A percentile compares a stretch with the other conserved stretches of the same genome.
These are phyloP conservation scores for Nomada lathburiana DNA, from an alignment of 2,888 invertebrate genomes.

Conservation along the genomic window DNA sequence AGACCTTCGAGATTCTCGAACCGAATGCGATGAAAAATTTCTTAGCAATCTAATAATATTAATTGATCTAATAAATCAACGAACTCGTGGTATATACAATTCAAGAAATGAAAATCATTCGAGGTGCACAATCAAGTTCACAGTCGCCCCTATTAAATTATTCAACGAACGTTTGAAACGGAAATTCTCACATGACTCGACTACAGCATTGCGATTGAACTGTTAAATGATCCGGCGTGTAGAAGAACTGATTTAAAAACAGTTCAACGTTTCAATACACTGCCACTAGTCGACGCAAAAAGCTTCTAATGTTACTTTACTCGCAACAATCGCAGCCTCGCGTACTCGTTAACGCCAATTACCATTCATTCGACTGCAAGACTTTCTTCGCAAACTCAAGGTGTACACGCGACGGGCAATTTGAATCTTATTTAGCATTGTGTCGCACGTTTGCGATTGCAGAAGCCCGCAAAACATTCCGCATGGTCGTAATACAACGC, in stretches of 20 bases:
- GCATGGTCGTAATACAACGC: slow-evolving; percentile 28
- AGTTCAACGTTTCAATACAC: slow-evolving; percentile 8
- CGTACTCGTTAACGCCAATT: slow-evolving; percentile 38
- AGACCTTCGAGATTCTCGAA: background rate
- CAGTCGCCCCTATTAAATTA: background rate
- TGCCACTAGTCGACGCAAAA: background rate
- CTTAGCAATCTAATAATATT: background rate
- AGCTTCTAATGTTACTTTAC: slow-evolving; percentile 1
- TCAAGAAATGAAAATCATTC: background rate
- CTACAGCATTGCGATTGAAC: background rate
- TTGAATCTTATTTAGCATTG: slow-evolving; percentile 4
- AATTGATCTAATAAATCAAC: background rate
- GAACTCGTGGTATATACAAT: too few relatives aligned
- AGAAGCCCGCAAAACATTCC: slow-evolving; percentile 26
- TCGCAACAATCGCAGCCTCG: slow-evolving; percentile 2
- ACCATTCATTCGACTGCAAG: slow-evolving; percentile 8
- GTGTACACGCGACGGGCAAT: background rate
- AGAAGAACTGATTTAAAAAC: slow-evolving; percentile 11
- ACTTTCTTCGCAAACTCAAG: background rate
- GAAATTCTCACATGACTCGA: background rate
- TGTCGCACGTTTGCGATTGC: slow-evolving; percentile 1
- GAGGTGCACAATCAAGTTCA: background rate
- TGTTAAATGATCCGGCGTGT: background rate
- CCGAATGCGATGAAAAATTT: background rate
- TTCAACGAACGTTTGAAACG: background rate